Evolutionary conservation across 2,113 vertebrate species (phyloP), one percentile per base, ranked within the genome.

Genomic region (Numenius arquata): DNA sequence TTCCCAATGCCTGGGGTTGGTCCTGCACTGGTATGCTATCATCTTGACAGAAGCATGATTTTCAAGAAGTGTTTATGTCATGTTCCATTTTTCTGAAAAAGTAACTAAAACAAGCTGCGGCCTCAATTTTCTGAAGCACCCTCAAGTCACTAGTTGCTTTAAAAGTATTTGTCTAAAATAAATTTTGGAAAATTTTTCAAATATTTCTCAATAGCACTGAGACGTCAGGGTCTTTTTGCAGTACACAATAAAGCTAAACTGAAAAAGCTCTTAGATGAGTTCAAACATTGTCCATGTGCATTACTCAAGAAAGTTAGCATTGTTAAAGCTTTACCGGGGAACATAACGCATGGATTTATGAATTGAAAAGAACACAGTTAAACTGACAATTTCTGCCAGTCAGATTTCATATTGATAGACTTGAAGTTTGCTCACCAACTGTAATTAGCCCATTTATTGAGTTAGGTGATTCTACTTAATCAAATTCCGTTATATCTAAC

Each of bases 361-460:
- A 75, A 71, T 43, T 65, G 58, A 52, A 89, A 93, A 80, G 22
- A 78, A 32, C 43, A 75, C 15, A 56, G 21, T 30, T 34, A 73
- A 82, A 40, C 8, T 65, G 47, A 63, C 34, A 91, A 68, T 94
- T 84, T 56, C 50, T 68, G 22, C 22, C 45, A 62, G 26, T 84
- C 72, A 70, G 12, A 38, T 90, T 91, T 38, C 50, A n/a, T 26
- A 14, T 65, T 82, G 62, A 70, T 81, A 29, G 84, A 72, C 68
- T 81, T 34, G 41, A 85, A 80, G 6, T 67, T 85, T 68, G 15
- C 36, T 89, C 52, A 16, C 61, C 32, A 41, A 43, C 71, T 85
- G 30, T 70, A 89, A 88, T 86, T 84, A 86, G 29, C 27, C 77
- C 26, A 25, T 82, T 76, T 83, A 77, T 73, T 80, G 76, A 92